A percentile compares a stretch with the other conserved stretches of the same genome.
Evolutionary conservation across 2,888 invertebrate genomes (phyloP).

Genomic region (Chrysodeixis includens): DNA sequence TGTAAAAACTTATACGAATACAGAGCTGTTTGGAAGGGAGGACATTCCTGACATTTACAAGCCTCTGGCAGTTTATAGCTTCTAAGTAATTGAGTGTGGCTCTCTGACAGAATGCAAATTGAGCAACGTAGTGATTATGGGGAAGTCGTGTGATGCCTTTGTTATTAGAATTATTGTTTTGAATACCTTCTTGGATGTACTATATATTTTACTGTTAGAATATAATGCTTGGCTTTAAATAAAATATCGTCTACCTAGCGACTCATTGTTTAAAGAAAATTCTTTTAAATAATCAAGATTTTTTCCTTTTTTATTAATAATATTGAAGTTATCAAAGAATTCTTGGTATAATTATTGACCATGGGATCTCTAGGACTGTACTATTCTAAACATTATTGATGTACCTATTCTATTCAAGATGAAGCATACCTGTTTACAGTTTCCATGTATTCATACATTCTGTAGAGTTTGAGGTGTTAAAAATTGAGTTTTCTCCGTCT

Average conservation of each 20-base stretch:
- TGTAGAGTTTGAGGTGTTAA: slow-evolving; percentile 27
- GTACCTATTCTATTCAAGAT: no score
- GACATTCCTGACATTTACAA: slow-evolving; percentile 54
- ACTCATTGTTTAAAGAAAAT: no score
- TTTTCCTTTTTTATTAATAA: no score
- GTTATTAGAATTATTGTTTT: slow-evolving; percentile 13
- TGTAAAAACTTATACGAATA: slow-evolving; percentile 27
- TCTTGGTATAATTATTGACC: no score
- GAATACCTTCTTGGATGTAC: not conserved
- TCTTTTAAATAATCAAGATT: no score
- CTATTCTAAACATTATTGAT: no score
- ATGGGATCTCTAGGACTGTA: no score
- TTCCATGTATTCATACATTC: not conserved
- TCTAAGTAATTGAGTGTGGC: slow-evolving; percentile 53
- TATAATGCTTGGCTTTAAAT: not conserved
- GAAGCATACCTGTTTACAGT: not conserved
- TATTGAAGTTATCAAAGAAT: no score
- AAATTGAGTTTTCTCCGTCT: slow-evolving; percentile 55
- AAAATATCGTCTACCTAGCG: no score
- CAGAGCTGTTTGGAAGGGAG: slow-evolving; percentile 29
- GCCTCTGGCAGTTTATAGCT: slow-evolving; percentile 57
- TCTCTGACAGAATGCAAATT: slow-evolving; percentile 53
- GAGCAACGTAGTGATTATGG: slow-evolving; percentile 29
- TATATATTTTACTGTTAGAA: not conserved
- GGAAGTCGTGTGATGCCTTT: slow-evolving; percentile 23